phyloP scores from a whole-genome alignment of 2,888 invertebrate genomes.

The Acanthosoma haemorrhoidale region DNA sequence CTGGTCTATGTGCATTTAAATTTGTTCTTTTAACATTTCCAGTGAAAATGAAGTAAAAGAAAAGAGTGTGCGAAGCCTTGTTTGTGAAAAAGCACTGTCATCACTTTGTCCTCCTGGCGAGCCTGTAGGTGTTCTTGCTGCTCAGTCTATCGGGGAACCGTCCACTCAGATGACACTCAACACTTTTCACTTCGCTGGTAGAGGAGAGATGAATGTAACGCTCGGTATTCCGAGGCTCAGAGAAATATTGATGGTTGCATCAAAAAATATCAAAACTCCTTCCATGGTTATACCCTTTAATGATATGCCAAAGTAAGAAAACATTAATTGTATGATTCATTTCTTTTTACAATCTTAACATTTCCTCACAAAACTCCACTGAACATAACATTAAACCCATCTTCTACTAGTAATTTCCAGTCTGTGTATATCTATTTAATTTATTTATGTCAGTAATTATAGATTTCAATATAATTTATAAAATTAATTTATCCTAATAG shows the following conservation, averaged over 20 bases:
- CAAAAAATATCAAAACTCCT: constrained; percentile 89
- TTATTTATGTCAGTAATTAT: not conserved
- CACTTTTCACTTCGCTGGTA: constrained; percentile 98
- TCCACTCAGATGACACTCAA: constrained; percentile 99
- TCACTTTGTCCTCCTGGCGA: constrained; percentile 86
- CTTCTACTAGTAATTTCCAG: not conserved
- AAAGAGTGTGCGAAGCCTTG: constrained; percentile 57
- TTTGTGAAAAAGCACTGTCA: constrained; percentile 70
- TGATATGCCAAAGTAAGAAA: constrained; percentile 37
- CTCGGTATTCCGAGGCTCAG: constrained; percentile 96
- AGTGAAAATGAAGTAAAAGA: constrained; percentile 44
- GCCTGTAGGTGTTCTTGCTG: constrained; percentile 91
- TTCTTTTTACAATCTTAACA: not conserved
- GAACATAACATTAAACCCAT: not conserved
- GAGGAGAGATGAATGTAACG: constrained; percentile 99
- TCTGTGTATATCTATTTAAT: not conserved
- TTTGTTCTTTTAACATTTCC: constrained; percentile 39
- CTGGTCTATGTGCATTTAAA: too few relatives aligned
- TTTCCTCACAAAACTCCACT: not conserved
- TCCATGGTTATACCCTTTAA: constrained; percentile 89
- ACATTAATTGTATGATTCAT: constrained; percentile 1
- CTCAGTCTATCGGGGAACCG: constrained; percentile 97
- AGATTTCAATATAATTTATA: not conserved
- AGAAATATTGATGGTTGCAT: constrained; percentile 95
- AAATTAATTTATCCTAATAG: constrained; percentile 43